Evolutionary conservation across 2,113 vertebrate species (phyloP), one percentile per base, ranked within the genome.

Genomic region (Noturus placidus): DNA sequence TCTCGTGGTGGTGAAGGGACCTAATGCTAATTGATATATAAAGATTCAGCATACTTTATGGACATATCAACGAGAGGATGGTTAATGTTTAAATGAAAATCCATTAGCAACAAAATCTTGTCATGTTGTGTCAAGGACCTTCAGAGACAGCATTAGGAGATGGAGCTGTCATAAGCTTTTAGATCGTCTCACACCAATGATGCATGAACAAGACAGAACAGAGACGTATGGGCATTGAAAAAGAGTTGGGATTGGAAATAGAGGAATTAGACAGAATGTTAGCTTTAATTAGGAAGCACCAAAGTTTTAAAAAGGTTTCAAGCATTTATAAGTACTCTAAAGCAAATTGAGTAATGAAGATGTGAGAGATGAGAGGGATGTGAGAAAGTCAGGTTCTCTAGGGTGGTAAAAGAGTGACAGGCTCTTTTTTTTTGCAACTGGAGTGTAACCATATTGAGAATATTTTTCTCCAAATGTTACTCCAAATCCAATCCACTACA

Each of bases 71-170:
- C 81, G 67, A 80, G n/a, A 80, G n/a, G 9, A 80, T 20, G 19
- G 1, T 56, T 54, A 30, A 79, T 10, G 50, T 79, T 57, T 56
- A 56, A 80, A n/a, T 65, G 3, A 22, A 61, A 65, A 46, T 27
- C 14, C 81, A 65, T 83, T 83, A 46, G 59, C 56, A 35, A 25
- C 30, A 57, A 82, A 82, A 25, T 82, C 79, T 35, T 59, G 30
- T 80, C 84, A 83, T 88, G 87, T 86, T 72, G 77, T 82, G 63
- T 85, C 77, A 85, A 56, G 87, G 79, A 82, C 78, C 83, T 88
- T 90, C 38, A 86, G 77, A 88, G 72, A 88, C 80, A 79, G 69
- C 69, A 83, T 74, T 88, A 88, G 63, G 61, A 86, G 56, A 87
- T 59, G 35, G 25, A 88, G 78, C 89, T 88, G 80, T 88, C 81